Percentiles rank a stretch among this genome's conserved stretches.
These are phyloP conservation scores for Tolypeutes matacus DNA, from an alignment of 2,797 vertebrate species.

Conservation along the genomic window DNA sequence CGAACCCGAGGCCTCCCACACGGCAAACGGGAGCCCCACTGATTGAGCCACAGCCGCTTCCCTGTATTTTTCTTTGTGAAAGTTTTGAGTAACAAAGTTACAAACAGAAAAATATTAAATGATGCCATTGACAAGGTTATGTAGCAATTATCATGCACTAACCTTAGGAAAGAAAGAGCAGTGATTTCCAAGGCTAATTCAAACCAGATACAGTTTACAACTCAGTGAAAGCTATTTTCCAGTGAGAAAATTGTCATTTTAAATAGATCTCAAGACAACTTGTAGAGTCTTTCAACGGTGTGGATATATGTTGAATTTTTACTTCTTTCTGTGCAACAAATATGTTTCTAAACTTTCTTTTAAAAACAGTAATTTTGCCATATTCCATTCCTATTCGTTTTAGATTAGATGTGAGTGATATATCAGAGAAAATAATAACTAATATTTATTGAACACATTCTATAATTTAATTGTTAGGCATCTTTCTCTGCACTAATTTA, in stretches of 20 bases:
- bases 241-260: background rate
- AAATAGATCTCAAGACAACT: background rate
- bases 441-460: background rate
- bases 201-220: constrained; percentile 51
- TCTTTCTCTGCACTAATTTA: background rate
- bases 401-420: background rate
- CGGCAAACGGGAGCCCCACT: too few species aligned
- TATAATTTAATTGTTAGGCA: background rate
- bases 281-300: background rate
- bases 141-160: constrained; percentile 24
- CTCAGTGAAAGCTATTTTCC: constrained; percentile 20
- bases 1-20: too few species aligned
- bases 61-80: constrained; percentile 31
- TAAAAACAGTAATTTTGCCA: constrained; percentile 13
- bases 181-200: constrained; percentile 18
- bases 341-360: constrained; percentile 14
- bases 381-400: background rate
- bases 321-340: background rate
- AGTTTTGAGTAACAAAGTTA: background rate
- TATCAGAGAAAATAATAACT: background rate
- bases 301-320: background rate
- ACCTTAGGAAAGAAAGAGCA: background rate
- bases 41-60: too few species aligned
- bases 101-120: background rate
- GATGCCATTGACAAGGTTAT: background rate